Conservation (phyloP, 1,140 invertebrate genomes). For the Propsilocerus akamusi region DNA sequence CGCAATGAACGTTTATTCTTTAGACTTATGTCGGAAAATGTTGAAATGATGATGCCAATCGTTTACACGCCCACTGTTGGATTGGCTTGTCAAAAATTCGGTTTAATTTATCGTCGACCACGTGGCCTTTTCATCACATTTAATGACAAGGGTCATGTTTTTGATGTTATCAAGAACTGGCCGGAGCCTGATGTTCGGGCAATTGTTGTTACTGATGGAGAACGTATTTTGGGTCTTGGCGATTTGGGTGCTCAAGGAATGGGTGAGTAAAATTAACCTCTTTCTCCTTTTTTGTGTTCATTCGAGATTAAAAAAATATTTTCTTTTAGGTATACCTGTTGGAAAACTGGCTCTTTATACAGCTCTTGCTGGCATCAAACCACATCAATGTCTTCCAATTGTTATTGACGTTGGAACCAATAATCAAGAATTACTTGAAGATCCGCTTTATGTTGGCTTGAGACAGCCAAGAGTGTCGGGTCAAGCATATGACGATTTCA, state of each 20-base stretch:
- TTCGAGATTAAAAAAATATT: not conserved
- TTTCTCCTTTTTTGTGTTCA: too few relatives aligned
- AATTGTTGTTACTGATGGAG: constrained; percentile 89
- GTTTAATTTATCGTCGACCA: constrained; percentile 82
- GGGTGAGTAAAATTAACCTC: too few relatives aligned
- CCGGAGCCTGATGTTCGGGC: constrained; percentile 83
- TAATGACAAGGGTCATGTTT: constrained; percentile 87
- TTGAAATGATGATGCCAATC: constrained; percentile 91
- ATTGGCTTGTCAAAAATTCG: constrained; percentile 91
- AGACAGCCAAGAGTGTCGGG: constrained; percentile 73
- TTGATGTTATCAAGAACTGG: constrained; percentile 78
- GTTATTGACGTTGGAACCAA: constrained; percentile 87
- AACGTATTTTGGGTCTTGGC: constrained; percentile 82
- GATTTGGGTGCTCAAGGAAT: constrained; percentile 89
- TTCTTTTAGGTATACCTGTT: constrained; percentile 66
- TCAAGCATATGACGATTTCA: constrained; percentile 78
- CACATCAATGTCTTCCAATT: constrained; percentile 81
- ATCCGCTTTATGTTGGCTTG: constrained; percentile 90
- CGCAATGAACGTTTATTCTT: constrained; percentile 94
- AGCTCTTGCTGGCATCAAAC: constrained; percentile 82
- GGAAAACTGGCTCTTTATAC: constrained; percentile 88
- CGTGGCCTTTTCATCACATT: constrained; percentile 92
- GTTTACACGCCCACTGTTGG: constrained; percentile 98
- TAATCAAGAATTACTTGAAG: constrained; percentile 71
- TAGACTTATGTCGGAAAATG: constrained; percentile 77